phyloP scores from a whole-genome alignment of 2,113 vertebrate species.

The Casuarius casuarius region DNA sequence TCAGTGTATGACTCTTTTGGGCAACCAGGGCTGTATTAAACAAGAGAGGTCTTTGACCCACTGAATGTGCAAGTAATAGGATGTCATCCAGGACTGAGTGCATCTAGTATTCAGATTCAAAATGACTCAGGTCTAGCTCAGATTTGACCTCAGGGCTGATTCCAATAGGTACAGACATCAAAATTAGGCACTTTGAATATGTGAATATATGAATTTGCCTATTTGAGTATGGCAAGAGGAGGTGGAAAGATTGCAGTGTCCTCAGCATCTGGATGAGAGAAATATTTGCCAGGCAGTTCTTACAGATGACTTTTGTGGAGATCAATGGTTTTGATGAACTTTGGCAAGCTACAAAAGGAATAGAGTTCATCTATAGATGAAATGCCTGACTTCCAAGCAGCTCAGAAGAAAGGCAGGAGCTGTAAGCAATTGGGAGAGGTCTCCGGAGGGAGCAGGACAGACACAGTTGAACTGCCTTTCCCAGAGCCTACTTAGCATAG shows the following conservation, averaged over 20 bases:
- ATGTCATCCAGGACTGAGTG: not conserved
- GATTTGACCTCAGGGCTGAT: not conserved
- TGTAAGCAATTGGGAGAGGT: not conserved
- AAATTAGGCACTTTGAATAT: not conserved
- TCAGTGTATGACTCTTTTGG: not conserved
- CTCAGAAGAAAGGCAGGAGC: not conserved
- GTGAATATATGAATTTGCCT: not conserved
- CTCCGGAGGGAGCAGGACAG: not conserved
- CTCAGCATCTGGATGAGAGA: not conserved
- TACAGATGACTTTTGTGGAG: not conserved
- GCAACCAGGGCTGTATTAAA: not conserved
- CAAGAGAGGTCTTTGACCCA: not conserved
- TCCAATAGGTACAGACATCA: not conserved
- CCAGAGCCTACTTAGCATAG: not conserved
- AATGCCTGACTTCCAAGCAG: not conserved
- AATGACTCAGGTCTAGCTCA: not conserved
- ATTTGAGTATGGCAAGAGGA: not conserved
- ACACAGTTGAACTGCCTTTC: not conserved
- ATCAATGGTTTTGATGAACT: not conserved
- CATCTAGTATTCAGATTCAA: not conserved
- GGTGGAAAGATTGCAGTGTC: not conserved
- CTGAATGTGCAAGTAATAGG: not conserved
- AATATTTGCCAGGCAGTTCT: not conserved
- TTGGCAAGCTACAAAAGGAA: not conserved
- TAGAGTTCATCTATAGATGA: not conserved